phyloP scores from a whole-genome alignment of 1,140 invertebrate genomes.

The Bombus impatiens region DNA sequence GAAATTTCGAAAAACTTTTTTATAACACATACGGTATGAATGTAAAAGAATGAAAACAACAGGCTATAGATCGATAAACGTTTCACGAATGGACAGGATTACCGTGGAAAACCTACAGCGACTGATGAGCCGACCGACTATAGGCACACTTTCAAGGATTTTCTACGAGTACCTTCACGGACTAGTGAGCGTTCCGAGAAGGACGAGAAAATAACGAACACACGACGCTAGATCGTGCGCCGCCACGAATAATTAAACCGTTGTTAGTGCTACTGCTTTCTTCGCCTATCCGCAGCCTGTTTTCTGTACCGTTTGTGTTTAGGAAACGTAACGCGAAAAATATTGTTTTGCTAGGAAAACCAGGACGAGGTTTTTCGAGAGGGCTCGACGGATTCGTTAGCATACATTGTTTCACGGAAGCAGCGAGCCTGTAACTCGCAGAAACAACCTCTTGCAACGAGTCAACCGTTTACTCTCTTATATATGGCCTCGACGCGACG shows the following conservation, averaged over 20 bases:
- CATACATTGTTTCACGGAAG: conserved; percentile 2
- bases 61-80: not conserved
- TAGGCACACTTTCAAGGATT: conserved; percentile 49
- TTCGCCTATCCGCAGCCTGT: not conserved
- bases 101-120: not conserved
- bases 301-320: not conserved
- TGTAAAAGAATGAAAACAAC: not conserved
- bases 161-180: conserved; percentile 56
- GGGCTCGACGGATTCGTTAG: conserved; percentile 4
- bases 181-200: conserved; percentile 58
- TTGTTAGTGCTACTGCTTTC: not conserved
- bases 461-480: conserved; percentile 5
- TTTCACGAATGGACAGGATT: not conserved
- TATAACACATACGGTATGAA: no score
- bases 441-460: conserved; percentile 5
- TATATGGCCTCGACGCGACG: not conserved
- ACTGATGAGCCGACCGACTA: not conserved
- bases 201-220: conserved; percentile 58
- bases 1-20: no score
- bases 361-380: not conserved
- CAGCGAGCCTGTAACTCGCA: not conserved
- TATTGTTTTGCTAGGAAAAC: not conserved
- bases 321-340: not conserved
- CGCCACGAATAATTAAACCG: conserved; percentile 46
- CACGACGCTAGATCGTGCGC: conserved; percentile 8